Conservation (phyloP, 2,797 vertebrate species). For the Xiphorhynchus erythropygius region DNA sequence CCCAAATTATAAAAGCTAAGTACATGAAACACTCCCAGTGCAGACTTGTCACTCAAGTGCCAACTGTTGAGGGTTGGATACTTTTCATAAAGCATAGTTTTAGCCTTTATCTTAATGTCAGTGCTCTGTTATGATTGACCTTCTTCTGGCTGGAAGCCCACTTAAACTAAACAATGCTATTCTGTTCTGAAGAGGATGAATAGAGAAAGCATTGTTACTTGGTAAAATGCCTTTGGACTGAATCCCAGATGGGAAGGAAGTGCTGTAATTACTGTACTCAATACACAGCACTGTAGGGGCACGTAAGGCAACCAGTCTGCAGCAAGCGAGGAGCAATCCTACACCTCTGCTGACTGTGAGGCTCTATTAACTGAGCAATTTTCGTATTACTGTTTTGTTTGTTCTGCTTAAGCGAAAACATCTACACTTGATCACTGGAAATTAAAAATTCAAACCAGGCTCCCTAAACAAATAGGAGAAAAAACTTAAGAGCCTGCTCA, state of each 20-base stretch:
- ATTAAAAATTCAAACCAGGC: conserved; percentile 37
- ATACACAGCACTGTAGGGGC: conserved; percentile 29
- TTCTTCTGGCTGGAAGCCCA: conserved; percentile 65
- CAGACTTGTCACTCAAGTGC: conserved; percentile 51
- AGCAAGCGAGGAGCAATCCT: background rate
- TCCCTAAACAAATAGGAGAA: background rate
- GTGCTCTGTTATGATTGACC: conserved; percentile 68
- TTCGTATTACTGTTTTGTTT: conserved; percentile 10
- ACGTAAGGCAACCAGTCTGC: background rate
- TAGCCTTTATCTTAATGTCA: conserved; percentile 70
- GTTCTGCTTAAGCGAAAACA: conserved; percentile 31
- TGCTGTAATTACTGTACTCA: conserved; percentile 51
- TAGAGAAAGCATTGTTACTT: conserved; percentile 65
- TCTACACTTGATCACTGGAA: background rate
- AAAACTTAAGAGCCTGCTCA: background rate
- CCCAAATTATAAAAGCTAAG: conserved; percentile 39
- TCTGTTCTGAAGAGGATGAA: conserved; percentile 41
- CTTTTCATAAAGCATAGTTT: conserved; percentile 49
- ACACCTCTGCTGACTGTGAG: background rate
- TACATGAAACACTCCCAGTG: conserved; percentile 1
- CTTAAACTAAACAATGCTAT: conserved; percentile 58
- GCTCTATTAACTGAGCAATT: background rate
- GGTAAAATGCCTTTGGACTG: conserved; percentile 59
- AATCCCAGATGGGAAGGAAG: conserved; percentile 71
- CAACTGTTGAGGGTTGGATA: conserved; percentile 27